phyloP scores from a whole-genome alignment of 2,888 invertebrate genomes.

The Aricia artaxerxes region DNA sequence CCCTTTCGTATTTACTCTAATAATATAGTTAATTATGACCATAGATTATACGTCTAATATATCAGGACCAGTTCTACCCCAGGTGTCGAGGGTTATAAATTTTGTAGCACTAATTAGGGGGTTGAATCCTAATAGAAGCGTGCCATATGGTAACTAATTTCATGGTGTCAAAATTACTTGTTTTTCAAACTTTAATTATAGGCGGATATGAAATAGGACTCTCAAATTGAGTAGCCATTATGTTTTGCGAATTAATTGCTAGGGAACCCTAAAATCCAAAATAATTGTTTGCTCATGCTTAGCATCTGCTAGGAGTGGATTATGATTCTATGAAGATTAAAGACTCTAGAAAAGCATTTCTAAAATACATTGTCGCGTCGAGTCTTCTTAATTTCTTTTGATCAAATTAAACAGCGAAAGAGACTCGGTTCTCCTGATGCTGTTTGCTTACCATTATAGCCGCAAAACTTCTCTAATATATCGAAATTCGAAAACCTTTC shows the following conservation, averaged over 20 bases:
- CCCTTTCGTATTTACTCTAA: conserved; percentile 34
- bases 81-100: conserved; percentile 45
- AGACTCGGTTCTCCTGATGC: too few species aligned
- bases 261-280: too few species aligned
- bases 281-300: neutral
- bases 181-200: neutral
- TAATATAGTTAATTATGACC: conserved; percentile 41
- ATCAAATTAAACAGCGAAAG: too few species aligned
- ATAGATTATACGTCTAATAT: conserved; percentile 37
- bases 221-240: neutral
- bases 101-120: conserved; percentile 41
- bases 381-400: too few species aligned
- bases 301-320: neutral
- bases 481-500: too few species aligned
- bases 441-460: too few species aligned
- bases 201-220: neutral
- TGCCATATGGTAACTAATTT: conserved; percentile 17
- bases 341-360: too few species aligned
- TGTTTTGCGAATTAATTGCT: neutral
- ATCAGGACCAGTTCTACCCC: conserved; percentile 39
- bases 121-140: conserved; percentile 7
- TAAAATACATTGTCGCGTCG: too few species aligned
- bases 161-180: neutral
- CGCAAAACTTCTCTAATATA: too few species aligned
- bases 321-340: too few species aligned